Conservation (phyloP, 2,797 vertebrate species). For the Leptatherina wallacei region DNA sequence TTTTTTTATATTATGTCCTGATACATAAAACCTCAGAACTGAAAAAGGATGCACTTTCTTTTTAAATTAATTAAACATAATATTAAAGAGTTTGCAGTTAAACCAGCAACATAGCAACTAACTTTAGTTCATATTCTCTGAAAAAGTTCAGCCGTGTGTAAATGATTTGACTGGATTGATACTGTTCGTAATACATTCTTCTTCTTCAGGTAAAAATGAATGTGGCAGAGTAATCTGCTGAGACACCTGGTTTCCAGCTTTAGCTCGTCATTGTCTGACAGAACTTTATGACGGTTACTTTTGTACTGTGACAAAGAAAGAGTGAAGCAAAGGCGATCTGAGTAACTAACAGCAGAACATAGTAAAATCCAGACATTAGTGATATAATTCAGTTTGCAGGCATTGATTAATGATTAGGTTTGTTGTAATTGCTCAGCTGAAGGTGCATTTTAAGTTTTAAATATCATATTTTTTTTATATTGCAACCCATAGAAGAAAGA, state of each 20-base stretch:
- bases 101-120: not conserved
- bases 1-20: not conserved
- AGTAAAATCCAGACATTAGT: conserved; percentile 26
- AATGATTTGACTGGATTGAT: not conserved
- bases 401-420: conserved; percentile 43
- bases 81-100: not conserved
- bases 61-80: not conserved
- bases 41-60: not conserved
- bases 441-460: not conserved
- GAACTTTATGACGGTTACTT: not conserved
- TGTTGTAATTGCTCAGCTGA: conserved; percentile 36
- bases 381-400: conserved; percentile 28
- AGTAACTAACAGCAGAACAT: conserved; percentile 37
- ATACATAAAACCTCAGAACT: not conserved
- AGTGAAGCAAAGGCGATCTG: conserved; percentile 6
- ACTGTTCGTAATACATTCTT: not conserved
- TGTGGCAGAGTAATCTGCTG: conserved; percentile 8
- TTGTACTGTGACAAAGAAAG: not conserved
- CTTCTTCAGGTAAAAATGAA: not conserved
- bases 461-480: not conserved
- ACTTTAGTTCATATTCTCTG: not conserved
- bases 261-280: not conserved
- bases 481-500: not conserved
- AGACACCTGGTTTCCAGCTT: conserved; percentile 5
- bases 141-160: not conserved